Conservation (phyloP, 1,140 invertebrate genomes). For the Cydia amplana region DNA sequence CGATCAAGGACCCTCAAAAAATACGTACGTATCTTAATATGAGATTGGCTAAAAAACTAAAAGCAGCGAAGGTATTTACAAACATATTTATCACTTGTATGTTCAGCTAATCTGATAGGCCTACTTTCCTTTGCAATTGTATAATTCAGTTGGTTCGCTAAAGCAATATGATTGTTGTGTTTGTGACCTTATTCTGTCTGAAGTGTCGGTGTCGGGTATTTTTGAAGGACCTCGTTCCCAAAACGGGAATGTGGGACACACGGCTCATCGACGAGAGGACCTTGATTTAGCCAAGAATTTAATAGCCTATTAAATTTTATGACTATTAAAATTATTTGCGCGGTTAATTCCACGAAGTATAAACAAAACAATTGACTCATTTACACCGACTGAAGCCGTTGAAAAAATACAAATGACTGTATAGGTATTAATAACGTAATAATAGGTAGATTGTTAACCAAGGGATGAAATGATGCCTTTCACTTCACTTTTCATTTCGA, state of each 20-base stretch:
- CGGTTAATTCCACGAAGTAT: not conserved
- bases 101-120: no score
- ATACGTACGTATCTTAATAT: no score
- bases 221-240: conserved; percentile 2
- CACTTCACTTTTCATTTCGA: no score
- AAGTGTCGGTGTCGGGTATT: conserved; percentile 1
- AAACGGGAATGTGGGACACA: conserved; percentile 2
- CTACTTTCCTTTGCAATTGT: not conserved
- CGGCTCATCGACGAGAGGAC: not conserved
- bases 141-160: not conserved
- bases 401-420: no score
- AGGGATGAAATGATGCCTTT: no score
- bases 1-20: no score
- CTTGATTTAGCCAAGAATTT: not conserved
- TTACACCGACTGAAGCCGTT: no score
- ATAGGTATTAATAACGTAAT: no score
- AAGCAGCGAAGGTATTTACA: no score
- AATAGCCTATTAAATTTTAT: not conserved
- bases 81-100: no score
- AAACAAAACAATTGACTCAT: not conserved
- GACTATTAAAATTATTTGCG: not conserved
- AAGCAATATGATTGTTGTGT: not conserved
- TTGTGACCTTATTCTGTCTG: not conserved
- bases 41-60: no score
- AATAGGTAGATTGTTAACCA: no score